Percentiles rank a stretch among this genome's conserved stretches.
Conservation (phyloP, 1,140 invertebrate genomes). For the Heliothis subflexa region DNA sequence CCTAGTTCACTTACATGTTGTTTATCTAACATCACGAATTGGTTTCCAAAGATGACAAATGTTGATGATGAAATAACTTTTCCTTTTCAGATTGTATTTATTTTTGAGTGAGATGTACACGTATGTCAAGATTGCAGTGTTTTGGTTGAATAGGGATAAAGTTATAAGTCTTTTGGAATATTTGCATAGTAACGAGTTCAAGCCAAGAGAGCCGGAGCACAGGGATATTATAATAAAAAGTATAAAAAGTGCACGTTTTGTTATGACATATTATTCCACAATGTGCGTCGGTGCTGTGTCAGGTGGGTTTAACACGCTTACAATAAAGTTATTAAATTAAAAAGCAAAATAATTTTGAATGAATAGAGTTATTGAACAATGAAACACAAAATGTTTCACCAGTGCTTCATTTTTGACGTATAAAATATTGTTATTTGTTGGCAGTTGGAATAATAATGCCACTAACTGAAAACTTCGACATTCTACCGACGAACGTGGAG, state of each 20-base stretch:
- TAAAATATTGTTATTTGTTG: slow-evolving; percentile 19
- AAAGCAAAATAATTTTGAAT: slow-evolving; percentile 9
- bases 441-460: slow-evolving; percentile 82
- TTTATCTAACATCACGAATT: slow-evolving; percentile 28
- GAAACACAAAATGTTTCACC: not conserved
- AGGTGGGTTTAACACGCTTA: slow-evolving; percentile 60
- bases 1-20: slow-evolving; percentile 49
- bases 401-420: not conserved
- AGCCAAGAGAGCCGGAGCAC: slow-evolving; percentile 76
- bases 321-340: not conserved
- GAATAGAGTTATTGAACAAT: not conserved
- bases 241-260: slow-evolving; percentile 74
- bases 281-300: slow-evolving; percentile 82
- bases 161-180: slow-evolving; percentile 75
- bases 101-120: slow-evolving; percentile 85
- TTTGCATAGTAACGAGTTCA: slow-evolving; percentile 79
- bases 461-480: slow-evolving; percentile 77
- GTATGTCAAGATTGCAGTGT: slow-evolving; percentile 80
- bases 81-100: slow-evolving; percentile 79
- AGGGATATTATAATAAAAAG: slow-evolving; percentile 70
- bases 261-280: slow-evolving; percentile 79
- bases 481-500: slow-evolving; percentile 83
- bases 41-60: not conserved
- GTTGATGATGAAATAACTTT: not conserved
- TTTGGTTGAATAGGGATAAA: slow-evolving; percentile 81